These are phyloP conservation scores for Synergus gifuensis DNA, from an alignment of 2,888 invertebrate species.

Conservation along the genomic window DNA sequence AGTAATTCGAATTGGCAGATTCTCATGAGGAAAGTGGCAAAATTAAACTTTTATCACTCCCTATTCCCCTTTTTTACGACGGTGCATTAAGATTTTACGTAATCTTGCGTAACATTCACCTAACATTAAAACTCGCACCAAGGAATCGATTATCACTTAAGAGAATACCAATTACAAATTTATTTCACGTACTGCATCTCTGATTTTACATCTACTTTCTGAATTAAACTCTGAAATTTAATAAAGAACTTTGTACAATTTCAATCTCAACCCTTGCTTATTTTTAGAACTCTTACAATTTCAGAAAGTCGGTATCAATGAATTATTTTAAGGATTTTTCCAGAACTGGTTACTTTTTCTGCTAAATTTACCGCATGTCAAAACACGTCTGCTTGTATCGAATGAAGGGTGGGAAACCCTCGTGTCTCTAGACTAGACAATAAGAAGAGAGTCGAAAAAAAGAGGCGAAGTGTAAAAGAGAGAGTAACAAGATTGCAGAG, in stretches of 20 bases:
- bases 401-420: constrained; percentile 31
- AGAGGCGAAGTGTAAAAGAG: constrained; percentile 49
- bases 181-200: too few species aligned
- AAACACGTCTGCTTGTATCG: constrained; percentile 7
- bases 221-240: too few species aligned
- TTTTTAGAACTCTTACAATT: too few species aligned
- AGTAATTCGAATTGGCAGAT: neutral
- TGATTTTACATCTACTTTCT: too few species aligned
- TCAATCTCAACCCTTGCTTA: neutral
- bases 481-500: constrained; percentile 53
- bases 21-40: neutral
- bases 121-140: too few species aligned
- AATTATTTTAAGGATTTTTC: too few species aligned
- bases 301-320: too few species aligned
- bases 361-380: neutral
- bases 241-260: too few species aligned
- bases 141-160: too few species aligned
- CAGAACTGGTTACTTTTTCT: neutral
- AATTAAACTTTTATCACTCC: constrained; percentile 20
- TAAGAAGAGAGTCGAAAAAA: constrained; percentile 16
- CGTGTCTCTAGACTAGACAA: constrained; percentile 5
- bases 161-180: too few species aligned
- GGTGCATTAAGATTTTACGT: neutral
- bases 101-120: too few species aligned
- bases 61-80: neutral